These are phyloP conservation scores for Darevskia mixta DNA, from an alignment of 2,797 vertebrate species.

Conservation along the genomic window DNA sequence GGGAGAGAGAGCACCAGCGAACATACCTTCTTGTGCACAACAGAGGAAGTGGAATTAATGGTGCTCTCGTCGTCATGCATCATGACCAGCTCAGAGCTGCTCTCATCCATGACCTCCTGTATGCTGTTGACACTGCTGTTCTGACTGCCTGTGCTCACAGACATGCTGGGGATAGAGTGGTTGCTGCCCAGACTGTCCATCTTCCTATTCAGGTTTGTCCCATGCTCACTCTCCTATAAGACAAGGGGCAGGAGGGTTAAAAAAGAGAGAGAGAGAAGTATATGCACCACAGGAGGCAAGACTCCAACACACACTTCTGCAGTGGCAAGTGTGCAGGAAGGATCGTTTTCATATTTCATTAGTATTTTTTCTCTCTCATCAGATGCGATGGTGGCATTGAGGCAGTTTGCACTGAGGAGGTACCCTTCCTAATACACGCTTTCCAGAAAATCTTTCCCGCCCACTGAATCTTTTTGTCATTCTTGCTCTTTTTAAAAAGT, in stretches of 20 bases:
- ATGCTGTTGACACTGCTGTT: constrained; percentile 99
- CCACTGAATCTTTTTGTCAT: background rate
- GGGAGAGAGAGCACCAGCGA: constrained; percentile 36
- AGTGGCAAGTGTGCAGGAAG: constrained; percentile 35
- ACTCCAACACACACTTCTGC: constrained; percentile 45
- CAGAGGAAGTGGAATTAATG: constrained; percentile 85
- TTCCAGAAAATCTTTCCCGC: background rate
- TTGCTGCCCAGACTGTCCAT: constrained; percentile 98
- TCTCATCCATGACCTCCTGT: constrained; percentile 95
- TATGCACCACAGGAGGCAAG: constrained; percentile 16
- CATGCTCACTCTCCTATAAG: constrained; percentile 93
- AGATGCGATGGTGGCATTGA: background rate
- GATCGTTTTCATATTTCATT: background rate
- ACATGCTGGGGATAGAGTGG: constrained; percentile 96
- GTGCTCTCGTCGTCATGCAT: constrained; percentile 90
- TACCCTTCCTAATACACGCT: no score
- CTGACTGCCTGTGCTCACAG: constrained; percentile 96
- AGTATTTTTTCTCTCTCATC: background rate
- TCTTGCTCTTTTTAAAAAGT: background rate
- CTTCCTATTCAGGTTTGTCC: constrained; percentile 87
- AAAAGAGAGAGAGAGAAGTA: constrained; percentile 11
- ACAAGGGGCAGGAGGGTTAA: constrained; percentile 70
- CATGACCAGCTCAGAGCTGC: constrained; percentile 89
- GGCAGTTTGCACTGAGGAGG: background rate
- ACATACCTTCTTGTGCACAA: constrained; percentile 91